phyloP scores from a whole-genome alignment of 2,888 invertebrate genomes.

The Pseudococcus jackbeardsleyi region DNA sequence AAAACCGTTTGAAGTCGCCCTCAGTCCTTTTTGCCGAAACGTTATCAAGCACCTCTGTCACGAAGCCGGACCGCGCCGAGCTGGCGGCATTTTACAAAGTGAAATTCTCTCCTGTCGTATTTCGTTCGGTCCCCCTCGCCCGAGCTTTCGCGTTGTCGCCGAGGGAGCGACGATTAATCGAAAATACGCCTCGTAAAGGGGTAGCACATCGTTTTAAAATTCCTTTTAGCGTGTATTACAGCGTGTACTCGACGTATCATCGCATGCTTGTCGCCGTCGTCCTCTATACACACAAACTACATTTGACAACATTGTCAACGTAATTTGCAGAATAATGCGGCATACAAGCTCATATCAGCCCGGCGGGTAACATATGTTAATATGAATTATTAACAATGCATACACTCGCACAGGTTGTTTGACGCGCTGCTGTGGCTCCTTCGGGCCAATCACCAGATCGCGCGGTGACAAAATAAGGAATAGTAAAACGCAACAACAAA shows the following conservation, averaged over 20 bases:
- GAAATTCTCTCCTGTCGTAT: neutral
- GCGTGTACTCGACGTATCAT: constrained; percentile 24
- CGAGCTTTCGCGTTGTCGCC: neutral
- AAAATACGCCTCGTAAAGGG: constrained; percentile 31
- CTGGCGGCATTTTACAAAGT: constrained; percentile 51
- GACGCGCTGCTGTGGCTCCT: neutral
- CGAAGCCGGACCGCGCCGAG: constrained; percentile 4
- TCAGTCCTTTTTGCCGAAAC: neutral
- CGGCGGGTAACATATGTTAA: constrained; percentile 21
- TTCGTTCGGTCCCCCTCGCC: neutral
- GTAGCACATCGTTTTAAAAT: constrained; percentile 36
- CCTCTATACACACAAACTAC: neutral
- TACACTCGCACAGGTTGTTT: constrained; percentile 2
- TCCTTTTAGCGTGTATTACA: neutral
- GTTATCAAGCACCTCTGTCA: neutral
- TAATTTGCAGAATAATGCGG: neutral
- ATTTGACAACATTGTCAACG: constrained; percentile 25
- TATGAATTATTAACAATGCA: constrained; percentile 8
- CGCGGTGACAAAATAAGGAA: neutral
- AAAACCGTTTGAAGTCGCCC: neutral
- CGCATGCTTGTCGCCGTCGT: neutral
- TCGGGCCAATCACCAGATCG: neutral
- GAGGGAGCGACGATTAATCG: constrained; percentile 53
- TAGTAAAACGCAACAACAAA: neutral
- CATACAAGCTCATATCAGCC: neutral